Base-by-base conservation (phyloP, 2,113 vertebrate species). In the Leucoraja erinaceus region DNA sequence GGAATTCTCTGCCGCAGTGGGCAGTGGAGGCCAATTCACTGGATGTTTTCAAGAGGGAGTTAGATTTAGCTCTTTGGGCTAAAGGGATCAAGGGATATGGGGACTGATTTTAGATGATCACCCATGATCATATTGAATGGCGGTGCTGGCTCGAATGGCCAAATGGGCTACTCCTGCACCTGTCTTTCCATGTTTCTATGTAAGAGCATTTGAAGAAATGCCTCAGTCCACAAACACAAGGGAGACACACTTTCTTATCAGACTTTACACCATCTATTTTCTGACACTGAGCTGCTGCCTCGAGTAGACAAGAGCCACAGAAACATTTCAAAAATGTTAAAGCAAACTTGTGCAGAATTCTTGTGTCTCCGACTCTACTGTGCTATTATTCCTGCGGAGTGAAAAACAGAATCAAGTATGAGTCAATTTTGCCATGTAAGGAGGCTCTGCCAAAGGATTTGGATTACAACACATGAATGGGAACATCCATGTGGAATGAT, bases 391-490 rank as follows among this genome's bases (percentile, higher is more conserved):
- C 28, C 5, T 88, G 59, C n/a, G 3, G 14, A 88, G 28, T 28
- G 16, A 66, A 16, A 31, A 20, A 84, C 12, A 31, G n/a, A 63
- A 66, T 8, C 31, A 47, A 63, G 61, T 22, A 63, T 88, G 83
- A 88, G 59, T 88, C 9, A 63, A 88, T 88, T 88, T 88, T 63
- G 83, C 83, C n/a, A 20, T 88, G 59, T 61, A 66, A 63, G n/a
- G 59, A 14, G 59, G 28, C 2, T 63, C n/a, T 88, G 14, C 59
- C 59, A 88, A 63, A 63, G 28, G 28, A 63, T 63, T 88, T 88
- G 59, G n/a, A 88, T 88, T 31, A 31, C 28, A 63, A 63, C 6
- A 88, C 59, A 66, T 31, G 83, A 88, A 88, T 66, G 59, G 83
- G 14, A 88, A 88, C 14, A 18, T 12, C 25, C 10, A 86, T 86